Evolutionary conservation across 2,113 vertebrate genomes (phyloP), one percentile per base, ranked within the genome.

Genomic region (Cercocebus atys): DNA sequence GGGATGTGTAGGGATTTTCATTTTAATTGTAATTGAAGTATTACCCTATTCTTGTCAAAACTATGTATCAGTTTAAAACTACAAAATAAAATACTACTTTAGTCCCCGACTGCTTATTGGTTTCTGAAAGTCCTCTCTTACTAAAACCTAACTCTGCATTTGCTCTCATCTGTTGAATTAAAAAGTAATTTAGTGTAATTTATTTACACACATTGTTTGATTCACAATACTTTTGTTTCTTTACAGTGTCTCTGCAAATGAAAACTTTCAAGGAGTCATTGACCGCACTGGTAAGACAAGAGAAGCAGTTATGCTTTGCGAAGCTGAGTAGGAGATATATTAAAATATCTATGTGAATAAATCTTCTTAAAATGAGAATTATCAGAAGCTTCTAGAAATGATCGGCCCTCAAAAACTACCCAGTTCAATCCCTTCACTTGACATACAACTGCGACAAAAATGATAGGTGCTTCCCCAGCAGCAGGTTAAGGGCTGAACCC

Each of bases 241-340:
- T 97, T 96, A 18, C 47, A 98, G 96, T 79, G 84, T 94, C 14
- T 68, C 94, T 91, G 64, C 9, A 91, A 94, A 76, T 73, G 73
- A 57, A 35, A 94, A 94, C 93, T 86, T 97, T 1, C 91, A 88
- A 32, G 8, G 27, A 95, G 79, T 35, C 78, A 38, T 84, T 43
- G 30, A 95, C 30, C 59, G 92, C 47, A 35, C 75, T 78, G 95
- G 97, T 98, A 98, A 98, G 97, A 94, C 1, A 64, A 95, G 64
- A 73, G 38, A 75, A 68, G 17, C 20, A 70, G 8, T 91, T 61
- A 64, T 6, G 50, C 12, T 96, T 66, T n/a, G 17, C 32, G 8
- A 27, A 78, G 20, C 40, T 57, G 3, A 78, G 35, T 59, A 59
- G 38, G 27, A 43, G 40, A 55, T 59, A 8, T 30, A 27, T 76